Percentiles rank a stretch among this genome's conserved stretches.
Conservation (phyloP, 2,888 invertebrate genomes). For the Pachydiplax longipennis region DNA sequence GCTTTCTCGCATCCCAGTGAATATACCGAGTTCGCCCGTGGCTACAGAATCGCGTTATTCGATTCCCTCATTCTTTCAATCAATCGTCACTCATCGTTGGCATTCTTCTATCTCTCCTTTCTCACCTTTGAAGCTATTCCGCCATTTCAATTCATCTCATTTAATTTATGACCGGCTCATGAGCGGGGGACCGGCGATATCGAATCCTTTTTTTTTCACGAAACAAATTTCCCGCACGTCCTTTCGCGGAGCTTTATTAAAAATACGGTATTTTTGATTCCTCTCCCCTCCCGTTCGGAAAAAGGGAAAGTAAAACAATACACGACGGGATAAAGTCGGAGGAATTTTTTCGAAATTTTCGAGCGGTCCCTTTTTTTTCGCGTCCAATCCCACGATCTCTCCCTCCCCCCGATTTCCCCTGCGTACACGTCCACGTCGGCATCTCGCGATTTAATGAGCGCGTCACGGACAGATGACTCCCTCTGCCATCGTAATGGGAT, state of each 20-base stretch:
- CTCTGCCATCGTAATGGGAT: constrained; percentile 35
- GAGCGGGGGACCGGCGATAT: too few species aligned
- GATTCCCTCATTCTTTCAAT: too few species aligned
- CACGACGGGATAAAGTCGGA: neutral
- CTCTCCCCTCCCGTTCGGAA: neutral
- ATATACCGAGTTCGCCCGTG: too few species aligned
- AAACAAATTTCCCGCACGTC: neutral
- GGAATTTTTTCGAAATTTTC: neutral
- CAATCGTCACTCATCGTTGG: too few species aligned
- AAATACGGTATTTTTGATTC: neutral
- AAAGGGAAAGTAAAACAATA: neutral
- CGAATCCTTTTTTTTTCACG: neutral
- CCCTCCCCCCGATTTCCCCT: neutral
- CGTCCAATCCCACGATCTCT: neutral
- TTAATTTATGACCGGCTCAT: too few species aligned
- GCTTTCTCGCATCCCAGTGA: too few species aligned
- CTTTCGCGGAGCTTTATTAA: neutral
- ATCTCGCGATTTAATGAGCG: constrained; percentile 27
- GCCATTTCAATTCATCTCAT: too few species aligned
- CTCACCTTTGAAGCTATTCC: too few species aligned
- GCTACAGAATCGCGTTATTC: too few species aligned
- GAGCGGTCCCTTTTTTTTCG: neutral
- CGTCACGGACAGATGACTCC: constrained; percentile 39
- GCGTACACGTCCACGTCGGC: neutral
- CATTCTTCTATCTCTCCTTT: too few species aligned